Conservation (phyloP, 1,140 invertebrate genomes). For the Chionoecetes opilio region DNA sequence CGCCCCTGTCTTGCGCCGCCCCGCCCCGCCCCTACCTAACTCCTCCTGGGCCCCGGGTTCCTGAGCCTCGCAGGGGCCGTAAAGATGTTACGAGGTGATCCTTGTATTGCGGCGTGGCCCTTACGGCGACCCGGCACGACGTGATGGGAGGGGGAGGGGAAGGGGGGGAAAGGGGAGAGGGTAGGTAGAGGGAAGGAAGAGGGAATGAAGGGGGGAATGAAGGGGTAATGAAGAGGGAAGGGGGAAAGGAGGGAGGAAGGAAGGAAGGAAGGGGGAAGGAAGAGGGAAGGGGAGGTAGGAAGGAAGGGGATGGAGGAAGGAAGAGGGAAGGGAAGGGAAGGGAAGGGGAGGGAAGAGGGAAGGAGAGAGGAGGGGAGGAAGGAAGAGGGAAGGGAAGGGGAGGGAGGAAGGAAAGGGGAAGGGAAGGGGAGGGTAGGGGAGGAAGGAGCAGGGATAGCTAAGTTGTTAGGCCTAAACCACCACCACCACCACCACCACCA, state of each 20-base stretch:
- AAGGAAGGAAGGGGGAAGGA: background rate
- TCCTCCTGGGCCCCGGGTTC: background rate
- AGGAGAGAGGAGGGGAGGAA: background rate
- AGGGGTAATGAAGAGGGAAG: background rate
- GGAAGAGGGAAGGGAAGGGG: background rate
- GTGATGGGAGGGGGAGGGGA: background rate
- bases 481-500: background rate
- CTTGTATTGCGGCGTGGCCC: background rate
- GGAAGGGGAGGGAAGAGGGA: background rate
- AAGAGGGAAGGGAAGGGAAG: no score
- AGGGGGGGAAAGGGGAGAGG: background rate
- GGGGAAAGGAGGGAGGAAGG: no score
- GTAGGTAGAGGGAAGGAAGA: background rate
- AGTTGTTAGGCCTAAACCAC: background rate
- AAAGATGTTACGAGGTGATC: slow-evolving; percentile 19
- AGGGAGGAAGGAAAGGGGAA: no score
- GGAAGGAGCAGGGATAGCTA: background rate
- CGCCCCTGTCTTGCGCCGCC: background rate
- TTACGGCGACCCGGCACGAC: background rate
- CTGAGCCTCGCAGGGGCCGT: background rate
- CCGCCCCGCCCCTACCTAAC: background rate
- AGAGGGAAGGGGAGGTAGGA: no score
- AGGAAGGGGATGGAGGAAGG: background rate
- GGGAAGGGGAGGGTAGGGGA: no score
- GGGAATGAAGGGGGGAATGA: background rate